Conservation (phyloP, 2,797 vertebrate species). For the Silurus aristotelis region DNA sequence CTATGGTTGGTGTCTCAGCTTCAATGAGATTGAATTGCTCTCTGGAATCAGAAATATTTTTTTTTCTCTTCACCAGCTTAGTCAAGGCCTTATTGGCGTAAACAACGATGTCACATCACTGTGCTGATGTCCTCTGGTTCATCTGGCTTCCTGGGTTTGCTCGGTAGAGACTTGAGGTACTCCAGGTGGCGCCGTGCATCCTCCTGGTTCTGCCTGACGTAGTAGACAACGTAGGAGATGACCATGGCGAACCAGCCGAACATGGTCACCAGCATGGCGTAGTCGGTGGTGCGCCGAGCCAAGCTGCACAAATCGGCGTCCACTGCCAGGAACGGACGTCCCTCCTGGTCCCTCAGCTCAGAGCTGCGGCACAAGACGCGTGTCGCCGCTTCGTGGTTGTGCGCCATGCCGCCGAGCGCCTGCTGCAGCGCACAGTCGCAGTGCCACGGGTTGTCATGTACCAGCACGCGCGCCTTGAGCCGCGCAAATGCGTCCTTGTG, state of each 20-base stretch:
- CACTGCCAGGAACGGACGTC: slow-evolving; percentile 87
- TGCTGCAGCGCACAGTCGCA: slow-evolving; percentile 97
- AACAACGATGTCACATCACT: slow-evolving; percentile 82
- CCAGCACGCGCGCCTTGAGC: slow-evolving; percentile 89
- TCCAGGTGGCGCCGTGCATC: slow-evolving; percentile 95
- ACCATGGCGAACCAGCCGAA: slow-evolving; percentile 99
- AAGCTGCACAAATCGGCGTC: slow-evolving; percentile 95
- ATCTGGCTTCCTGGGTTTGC: slow-evolving; percentile 96
- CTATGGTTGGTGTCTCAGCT: slow-evolving; percentile 40
- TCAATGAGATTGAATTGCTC: slow-evolving; percentile 41
- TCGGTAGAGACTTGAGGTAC: slow-evolving; percentile 99
- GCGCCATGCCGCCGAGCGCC: slow-evolving; percentile 92
- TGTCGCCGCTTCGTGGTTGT: slow-evolving; percentile 90
- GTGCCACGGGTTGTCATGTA: slow-evolving; percentile 98
- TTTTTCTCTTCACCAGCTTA: not conserved
- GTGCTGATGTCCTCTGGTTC: slow-evolving; percentile 96
- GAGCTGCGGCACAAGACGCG: slow-evolving; percentile 94
- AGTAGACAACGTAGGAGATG: slow-evolving; percentile 97
- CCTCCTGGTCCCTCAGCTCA: slow-evolving; percentile 87
- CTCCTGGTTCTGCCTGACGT: slow-evolving; percentile 97
- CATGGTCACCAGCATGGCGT: slow-evolving; percentile 99
- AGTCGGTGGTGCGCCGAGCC: slow-evolving; percentile 95
- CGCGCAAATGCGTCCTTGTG: slow-evolving; percentile 94
- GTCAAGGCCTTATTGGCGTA: slow-evolving; percentile 31
- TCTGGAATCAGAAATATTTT: slow-evolving; percentile 25